These are phyloP conservation scores for Dendroctonus ponderosae DNA, from an alignment of 1,140 invertebrate species.

Conservation along the genomic window DNA sequence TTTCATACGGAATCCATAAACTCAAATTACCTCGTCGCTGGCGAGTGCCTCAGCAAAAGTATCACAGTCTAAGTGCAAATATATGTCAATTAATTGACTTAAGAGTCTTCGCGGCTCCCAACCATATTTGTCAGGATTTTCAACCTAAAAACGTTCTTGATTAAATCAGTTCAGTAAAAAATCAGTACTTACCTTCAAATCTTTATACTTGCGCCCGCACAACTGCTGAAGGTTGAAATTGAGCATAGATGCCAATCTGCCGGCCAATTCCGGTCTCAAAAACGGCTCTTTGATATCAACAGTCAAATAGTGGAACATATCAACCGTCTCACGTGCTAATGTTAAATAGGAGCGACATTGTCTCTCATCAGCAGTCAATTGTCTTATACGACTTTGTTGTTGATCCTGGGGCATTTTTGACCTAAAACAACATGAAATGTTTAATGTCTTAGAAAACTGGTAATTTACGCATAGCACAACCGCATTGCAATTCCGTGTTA, in stretches of 20 bases:
- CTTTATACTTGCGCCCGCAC: constrained; percentile 96
- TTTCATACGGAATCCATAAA: background rate
- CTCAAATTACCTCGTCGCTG: constrained; percentile 74
- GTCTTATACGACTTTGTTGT: constrained; percentile 74
- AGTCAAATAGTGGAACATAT: constrained; percentile 97
- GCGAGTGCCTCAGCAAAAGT: constrained; percentile 87
- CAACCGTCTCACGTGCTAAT: constrained; percentile 91
- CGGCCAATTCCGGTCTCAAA: constrained; percentile 85
- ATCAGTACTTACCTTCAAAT: constrained; percentile 82
- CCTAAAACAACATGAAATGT: constrained; percentile 40
- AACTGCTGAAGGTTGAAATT: constrained; percentile 97
- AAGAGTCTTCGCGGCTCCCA: constrained; percentile 93
- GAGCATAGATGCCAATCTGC: constrained; percentile 90
- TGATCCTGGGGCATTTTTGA: constrained; percentile 65
- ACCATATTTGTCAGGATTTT: constrained; percentile 88
- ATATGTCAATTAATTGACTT: constrained; percentile 92
- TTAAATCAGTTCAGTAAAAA: too few relatives aligned
- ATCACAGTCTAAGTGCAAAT: constrained; percentile 92
- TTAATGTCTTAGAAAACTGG: background rate
- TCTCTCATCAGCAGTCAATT: constrained; percentile 85
- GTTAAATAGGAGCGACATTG: constrained; percentile 95
- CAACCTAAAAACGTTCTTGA: constrained; percentile 18
- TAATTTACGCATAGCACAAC: background rate
- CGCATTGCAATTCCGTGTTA: background rate
- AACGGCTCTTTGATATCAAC: constrained; percentile 94